A percentile compares a stretch with the other conserved stretches of the same genome.
Evolutionary conservation across 2,113 vertebrate genomes (phyloP).

Genomic region (Aleadryas rufinucha): DNA sequence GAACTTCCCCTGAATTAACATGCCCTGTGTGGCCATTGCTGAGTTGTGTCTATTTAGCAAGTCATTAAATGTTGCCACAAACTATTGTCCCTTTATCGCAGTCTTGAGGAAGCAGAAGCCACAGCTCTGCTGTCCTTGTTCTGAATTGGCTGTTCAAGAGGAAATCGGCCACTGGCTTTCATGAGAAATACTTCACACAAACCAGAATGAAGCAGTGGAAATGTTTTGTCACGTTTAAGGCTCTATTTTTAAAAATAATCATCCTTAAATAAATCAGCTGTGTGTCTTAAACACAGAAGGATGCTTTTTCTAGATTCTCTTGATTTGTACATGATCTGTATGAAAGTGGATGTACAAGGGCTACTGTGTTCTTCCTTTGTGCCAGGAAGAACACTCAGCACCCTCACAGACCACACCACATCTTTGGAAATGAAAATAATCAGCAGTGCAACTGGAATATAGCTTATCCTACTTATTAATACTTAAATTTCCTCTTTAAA

Average conservation of each 20-base stretch:
- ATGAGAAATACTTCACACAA: neutral
- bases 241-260: neutral
- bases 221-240: neutral
- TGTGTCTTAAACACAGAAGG: neutral
- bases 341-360: neutral
- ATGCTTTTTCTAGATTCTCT: neutral
- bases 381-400: neutral
- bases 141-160: neutral
- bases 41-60: neutral
- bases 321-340: neutral
- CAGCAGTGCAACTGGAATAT: neutral
- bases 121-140: neutral
- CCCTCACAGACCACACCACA: neutral
- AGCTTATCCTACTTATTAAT: neutral
- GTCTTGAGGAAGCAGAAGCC: neutral
- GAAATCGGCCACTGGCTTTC: neutral
- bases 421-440: neutral
- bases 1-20: neutral
- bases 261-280: neutral
- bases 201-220: neutral
- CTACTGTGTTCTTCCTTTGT: neutral
- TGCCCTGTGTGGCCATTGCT: neutral
- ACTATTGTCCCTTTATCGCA: neutral
- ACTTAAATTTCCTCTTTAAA: neutral
- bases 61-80: neutral